Conservation (phyloP, 1,140 invertebrate species). For the Aporrectodea caliginosa region DNA sequence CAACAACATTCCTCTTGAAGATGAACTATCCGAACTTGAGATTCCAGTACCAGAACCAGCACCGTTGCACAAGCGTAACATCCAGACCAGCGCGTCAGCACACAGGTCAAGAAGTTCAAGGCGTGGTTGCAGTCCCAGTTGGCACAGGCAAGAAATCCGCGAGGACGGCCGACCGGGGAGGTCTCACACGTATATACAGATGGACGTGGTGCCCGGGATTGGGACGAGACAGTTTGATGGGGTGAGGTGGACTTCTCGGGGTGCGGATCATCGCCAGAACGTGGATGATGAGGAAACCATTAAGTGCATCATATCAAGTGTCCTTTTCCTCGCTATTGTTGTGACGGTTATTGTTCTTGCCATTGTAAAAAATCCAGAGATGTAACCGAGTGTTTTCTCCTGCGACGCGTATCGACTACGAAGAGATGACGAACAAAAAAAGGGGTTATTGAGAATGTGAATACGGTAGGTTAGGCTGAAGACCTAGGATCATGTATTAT, state of each 20-base stretch:
- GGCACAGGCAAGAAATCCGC: no score
- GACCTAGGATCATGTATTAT: no score
- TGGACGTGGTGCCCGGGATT: background rate
- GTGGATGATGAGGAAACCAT: conserved; percentile 12
- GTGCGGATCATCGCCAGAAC: background rate
- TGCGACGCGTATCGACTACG: no score
- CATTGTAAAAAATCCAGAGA: conserved; percentile 21
- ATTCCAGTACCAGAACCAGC: background rate
- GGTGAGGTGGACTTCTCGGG: background rate
- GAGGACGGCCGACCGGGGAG: background rate
- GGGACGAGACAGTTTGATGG: background rate
- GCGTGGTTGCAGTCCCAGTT: no score
- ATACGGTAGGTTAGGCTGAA: no score
- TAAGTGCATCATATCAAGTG: conserved; percentile 19
- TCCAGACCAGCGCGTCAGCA: background rate
- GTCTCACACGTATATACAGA: background rate
- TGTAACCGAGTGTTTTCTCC: conserved; percentile 11
- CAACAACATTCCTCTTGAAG: background rate
- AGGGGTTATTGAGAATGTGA: no score
- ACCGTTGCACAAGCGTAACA: background rate
- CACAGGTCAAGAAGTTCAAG: background rate
- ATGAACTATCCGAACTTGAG: background rate
- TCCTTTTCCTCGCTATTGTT: conserved; percentile 9
- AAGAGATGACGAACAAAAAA: no score
- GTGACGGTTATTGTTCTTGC: conserved; percentile 8